Conservation (phyloP, 2,113 vertebrate genomes). For the Bolborhynchus lineola region DNA sequence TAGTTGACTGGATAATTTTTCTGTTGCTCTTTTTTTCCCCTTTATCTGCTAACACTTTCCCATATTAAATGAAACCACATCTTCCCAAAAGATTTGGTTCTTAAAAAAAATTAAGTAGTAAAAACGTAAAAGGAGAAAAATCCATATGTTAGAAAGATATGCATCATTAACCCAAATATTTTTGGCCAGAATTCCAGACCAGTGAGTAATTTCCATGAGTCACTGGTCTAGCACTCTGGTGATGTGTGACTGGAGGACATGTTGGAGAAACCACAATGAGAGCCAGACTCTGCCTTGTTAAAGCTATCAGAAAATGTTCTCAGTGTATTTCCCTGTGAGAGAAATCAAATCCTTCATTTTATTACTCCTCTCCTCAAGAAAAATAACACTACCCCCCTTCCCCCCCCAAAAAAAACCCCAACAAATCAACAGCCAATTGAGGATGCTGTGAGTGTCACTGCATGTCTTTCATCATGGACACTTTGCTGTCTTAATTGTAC, state of each 20-base stretch:
- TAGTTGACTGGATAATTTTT: neutral
- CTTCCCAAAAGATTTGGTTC: neutral
- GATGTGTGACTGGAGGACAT: neutral
- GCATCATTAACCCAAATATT: neutral
- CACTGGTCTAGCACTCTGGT: neutral
- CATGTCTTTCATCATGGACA: neutral
- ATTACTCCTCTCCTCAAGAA: neutral
- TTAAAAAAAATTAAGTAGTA: neutral
- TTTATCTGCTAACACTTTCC: neutral
- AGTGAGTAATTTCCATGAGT: neutral
- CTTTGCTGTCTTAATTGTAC: neutral
- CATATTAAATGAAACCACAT: neutral
- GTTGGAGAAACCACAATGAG: neutral
- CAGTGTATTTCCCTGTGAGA: neutral
- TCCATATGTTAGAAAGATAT: neutral
- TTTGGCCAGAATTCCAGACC: neutral
- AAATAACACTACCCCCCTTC: neutral
- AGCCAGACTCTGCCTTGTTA: neutral
- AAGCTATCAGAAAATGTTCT: neutral
- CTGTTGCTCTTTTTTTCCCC: neutral
- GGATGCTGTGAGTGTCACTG: neutral
- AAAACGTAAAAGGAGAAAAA: neutral
- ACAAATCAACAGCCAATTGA: neutral
- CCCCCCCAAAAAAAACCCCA: rapidly evolving
- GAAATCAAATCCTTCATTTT: neutral